Conservation (phyloP, 1,140 invertebrate species). For the Linepithema humile region DNA sequence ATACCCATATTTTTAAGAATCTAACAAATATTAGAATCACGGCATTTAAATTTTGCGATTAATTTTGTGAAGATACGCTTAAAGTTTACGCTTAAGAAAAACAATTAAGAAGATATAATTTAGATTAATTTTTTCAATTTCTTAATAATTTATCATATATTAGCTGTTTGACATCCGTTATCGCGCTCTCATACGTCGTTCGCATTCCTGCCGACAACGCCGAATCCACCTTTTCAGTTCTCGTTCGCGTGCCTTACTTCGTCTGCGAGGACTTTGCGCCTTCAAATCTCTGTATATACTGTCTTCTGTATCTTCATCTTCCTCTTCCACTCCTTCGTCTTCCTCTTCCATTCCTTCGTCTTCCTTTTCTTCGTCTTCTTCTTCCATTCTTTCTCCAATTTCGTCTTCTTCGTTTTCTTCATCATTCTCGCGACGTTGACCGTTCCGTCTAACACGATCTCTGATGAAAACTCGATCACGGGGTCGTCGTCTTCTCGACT, state of each 20-base stretch:
- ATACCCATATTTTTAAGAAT: no score
- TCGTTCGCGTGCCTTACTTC: background rate
- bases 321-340: background rate
- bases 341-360: background rate
- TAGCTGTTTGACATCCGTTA: background rate
- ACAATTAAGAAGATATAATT: background rate
- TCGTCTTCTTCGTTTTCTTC: background rate
- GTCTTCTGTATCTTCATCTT: conserved; percentile 1
- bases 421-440: background rate
- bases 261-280: background rate
- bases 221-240: conserved; percentile 69
- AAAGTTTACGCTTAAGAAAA: background rate
- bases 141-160: background rate
- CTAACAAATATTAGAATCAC: no score
- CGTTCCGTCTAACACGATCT: background rate
- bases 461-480: background rate
- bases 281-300: background rate
- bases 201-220: conserved; percentile 62
- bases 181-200: conserved; percentile 4
- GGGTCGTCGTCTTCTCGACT: background rate
- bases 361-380: background rate
- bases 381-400: background rate
- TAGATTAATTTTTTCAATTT: background rate
- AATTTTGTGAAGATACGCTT: background rate
- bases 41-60: no score